phyloP scores from a whole-genome alignment of 2,113 vertebrate genomes.

The Spilogale gracilis region DNA sequence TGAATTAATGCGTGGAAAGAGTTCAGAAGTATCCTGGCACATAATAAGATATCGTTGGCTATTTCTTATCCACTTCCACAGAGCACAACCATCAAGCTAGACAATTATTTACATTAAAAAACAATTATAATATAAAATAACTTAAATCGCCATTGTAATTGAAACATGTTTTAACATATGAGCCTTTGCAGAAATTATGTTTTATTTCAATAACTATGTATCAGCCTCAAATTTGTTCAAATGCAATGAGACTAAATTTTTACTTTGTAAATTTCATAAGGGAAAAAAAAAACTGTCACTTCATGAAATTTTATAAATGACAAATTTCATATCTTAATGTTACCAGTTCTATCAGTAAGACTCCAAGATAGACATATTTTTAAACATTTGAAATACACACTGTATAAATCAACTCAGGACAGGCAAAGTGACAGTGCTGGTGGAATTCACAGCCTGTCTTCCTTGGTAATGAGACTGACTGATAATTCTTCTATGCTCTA shows the following conservation, averaged over 20 bases:
- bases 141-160: neutral
- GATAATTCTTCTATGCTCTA: neutral
- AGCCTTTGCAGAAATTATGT: neutral
- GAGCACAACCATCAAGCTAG: neutral
- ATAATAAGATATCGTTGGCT: neutral
- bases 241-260: neutral
- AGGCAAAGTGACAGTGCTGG: neutral
- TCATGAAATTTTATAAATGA: conserved; percentile 40
- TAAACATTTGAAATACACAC: conserved; percentile 26
- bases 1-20: neutral
- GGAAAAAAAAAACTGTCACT: neutral
- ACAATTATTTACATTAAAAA: neutral
- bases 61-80: neutral
- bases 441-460: neutral
- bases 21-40: neutral
- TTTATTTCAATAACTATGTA: neutral
- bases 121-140: neutral
- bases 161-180: neutral
- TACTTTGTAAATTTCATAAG: conserved; percentile 33
- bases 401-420: conserved; percentile 63
- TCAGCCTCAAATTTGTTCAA: neutral
- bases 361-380: conserved; percentile 29
- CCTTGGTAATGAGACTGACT: neutral
- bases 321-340: conserved; percentile 61
- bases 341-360: conserved; percentile 62